These are phyloP conservation scores for Apis mellifera DNA, from an alignment of 1,140 invertebrate genomes.

Conservation along the genomic window Amel_HAv3.1 CM009943.2:3287001-3287500, in stretches of 20 bases:
- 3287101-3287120: neutral
- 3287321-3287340: slow-evolving; percentile 14
- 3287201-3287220: neutral
- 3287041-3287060: neutral
- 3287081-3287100: no score
- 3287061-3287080: neutral
- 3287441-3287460: no score
- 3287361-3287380: slow-evolving; percentile 11
- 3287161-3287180: no score
- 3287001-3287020: neutral
- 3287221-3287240: neutral
- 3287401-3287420: no score
- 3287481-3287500: no score
- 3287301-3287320: neutral
- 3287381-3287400: slow-evolving; percentile 14
- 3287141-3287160: no score
- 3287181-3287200: neutral
- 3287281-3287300: no score
- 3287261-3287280: no score
- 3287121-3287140: neutral
- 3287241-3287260: neutral
- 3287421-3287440: no score
- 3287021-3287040: neutral
- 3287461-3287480: no score
- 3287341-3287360: slow-evolving; percentile 11